Evolutionary conservation across 2,888 invertebrate species (phyloP), one percentile per base, ranked within the genome.

Genomic region (Drosophila greeni): DNA sequence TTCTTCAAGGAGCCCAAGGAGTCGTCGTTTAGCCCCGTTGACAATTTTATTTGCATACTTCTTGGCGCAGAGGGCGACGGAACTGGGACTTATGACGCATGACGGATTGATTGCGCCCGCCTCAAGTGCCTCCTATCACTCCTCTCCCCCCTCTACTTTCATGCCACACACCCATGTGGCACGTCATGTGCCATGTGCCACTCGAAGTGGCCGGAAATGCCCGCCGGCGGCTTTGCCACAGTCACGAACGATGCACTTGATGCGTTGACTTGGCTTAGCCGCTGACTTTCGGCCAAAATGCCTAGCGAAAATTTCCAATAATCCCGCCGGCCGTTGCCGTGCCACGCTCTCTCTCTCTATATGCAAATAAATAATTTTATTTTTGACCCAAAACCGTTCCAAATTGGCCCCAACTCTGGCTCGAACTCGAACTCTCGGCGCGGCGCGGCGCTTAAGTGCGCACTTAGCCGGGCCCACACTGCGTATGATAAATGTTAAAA

Each of bases 21-120:
- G 54, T 37, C 36, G 47, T 36, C 43, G 60, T 47, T 53, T 43
- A 42, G 59, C 37, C 53, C 56, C 70, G 70, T 73, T 73, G 73
- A 73, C 73, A 73, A 73, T 73, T 73, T 73, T 73, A 73, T 73
- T 73, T 73, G 73, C 73, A 73, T 70, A 67, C 72, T 73, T 59
- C 66, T 58, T 47, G 72, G 48, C 72, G 42, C 33, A 33, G 37
- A 39, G 58, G 57, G 37, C 33, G 58, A 36, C 52, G 43, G 24
- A 52, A 58, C 66, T 66, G 43, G 18, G 58, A 66, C 66, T 66
- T 66, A 66, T 53, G 66, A 66, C 66, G 66, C 66, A 66, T 67
- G 58, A 67, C 53, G 65, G 54, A 65, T 54, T 47, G 65, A 29
- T 62, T 62, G 58, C 36, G 43, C 29, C 29, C 56, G 23, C 36